Base-by-base conservation (phyloP, 2,888 invertebrate species). In the Luffia ferchaultella region DNA sequence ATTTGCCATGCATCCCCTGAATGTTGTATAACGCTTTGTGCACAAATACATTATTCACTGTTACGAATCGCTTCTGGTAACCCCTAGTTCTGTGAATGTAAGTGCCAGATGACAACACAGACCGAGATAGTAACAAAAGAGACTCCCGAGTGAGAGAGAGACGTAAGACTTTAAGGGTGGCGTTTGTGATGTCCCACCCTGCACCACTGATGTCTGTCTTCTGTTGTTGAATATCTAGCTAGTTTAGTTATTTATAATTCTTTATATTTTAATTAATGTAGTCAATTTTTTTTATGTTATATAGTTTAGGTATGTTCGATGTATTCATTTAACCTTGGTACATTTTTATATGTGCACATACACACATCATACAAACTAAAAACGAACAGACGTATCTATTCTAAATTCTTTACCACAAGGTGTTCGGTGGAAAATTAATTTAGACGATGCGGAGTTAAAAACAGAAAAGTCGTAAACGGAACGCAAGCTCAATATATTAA, bases 31-130 rank as follows among this genome's bases (percentile, higher is more conserved):
- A 69, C 69, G 64, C 61, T 63, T 68, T 68, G 30, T 30, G 30
- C 30, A 12, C 65, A 62, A 66, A 76, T 73, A 75, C 71, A 77
- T 76, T 79, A 77, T 76, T 75, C 77, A 76, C 73, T 75, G 78
- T 79, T 76, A 73, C 76, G 76, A 78, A 74, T 79, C 73, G 76
- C 68, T 73, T 69, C 72, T 76, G 73, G 76, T 75, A 62, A 67
- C 72, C 76, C 74, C 72, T 62, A 64, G 67, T 64, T 65, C 64
- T 71, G 68, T 72, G 74, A 74, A 69, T 68, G 69, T 68, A 63
- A 63, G 76, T 74, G 76, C 76, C 80, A 78, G 76, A 79, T 79
- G 79, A 78, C 76, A 69, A 62, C 51, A 56, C 16, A 53, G 59
- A 60, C 62, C 55, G 70, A 68, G 63, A 64, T 54, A 54, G 69